These are phyloP conservation scores for Sisor rabdophorus DNA, from an alignment of 2,113 vertebrate species.

Conservation along the genomic window DNA sequence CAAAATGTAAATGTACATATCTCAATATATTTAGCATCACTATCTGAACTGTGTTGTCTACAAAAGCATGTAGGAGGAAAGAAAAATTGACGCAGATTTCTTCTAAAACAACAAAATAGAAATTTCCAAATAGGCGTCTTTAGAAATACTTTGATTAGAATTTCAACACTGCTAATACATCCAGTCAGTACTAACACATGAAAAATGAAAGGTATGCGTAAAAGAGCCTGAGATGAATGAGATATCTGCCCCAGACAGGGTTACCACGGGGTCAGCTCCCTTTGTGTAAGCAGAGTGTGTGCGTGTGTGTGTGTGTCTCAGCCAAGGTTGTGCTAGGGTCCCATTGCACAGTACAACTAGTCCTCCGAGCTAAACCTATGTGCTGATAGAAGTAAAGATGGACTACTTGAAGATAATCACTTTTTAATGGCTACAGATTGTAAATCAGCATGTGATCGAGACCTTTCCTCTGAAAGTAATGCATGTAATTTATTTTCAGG, in stretches of 20 bases:
- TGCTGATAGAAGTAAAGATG: conserved; percentile 18
- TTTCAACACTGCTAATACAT: background rate
- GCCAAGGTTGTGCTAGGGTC: conserved; percentile 20
- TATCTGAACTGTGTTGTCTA: no score
- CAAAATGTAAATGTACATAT: no score
- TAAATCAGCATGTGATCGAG: conserved; percentile 29
- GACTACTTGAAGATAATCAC: conserved; percentile 26
- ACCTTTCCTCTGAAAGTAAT: conserved; percentile 16
- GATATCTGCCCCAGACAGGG: background rate
- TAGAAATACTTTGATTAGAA: background rate
- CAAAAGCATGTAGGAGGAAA: no score
- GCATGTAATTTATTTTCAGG: conserved; percentile 22
- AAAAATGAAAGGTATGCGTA: background rate
- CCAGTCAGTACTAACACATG: background rate
- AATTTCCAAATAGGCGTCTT: background rate
- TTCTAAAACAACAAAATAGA: background rate
- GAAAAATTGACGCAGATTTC: background rate
- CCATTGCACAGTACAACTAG: conserved; percentile 25
- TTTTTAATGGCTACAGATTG: conserved; percentile 29
- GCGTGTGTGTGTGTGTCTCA: conserved; percentile 1
- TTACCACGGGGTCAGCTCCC: conserved; percentile 12
- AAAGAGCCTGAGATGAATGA: background rate
- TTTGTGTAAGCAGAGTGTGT: background rate
- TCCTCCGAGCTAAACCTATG: conserved; percentile 5
- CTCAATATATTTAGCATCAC: no score